Base-by-base conservation (phyloP, 2,113 vertebrate species). In the Bucco capensis region DNA sequence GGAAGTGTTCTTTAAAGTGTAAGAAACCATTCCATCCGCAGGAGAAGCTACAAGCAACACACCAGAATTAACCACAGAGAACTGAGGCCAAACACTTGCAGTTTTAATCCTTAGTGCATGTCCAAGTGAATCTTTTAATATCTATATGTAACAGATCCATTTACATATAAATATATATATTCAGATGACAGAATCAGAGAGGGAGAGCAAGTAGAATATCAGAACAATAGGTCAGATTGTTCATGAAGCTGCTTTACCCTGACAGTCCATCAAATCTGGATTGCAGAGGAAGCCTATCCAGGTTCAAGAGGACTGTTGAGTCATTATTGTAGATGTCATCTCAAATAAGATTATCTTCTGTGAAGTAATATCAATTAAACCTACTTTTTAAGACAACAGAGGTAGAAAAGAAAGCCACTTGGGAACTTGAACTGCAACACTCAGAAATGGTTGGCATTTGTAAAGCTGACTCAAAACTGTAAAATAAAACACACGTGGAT, bases 401-500 rank as follows among this genome's bases (percentile, higher is more conserved):
- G 8, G 6, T 72, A 53, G 37, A 75, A 76, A 72, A 58, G 58
- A 83, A 92, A 91, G 61, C 47, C 14, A 25, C 35, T 40, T 3
- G n/a, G 25, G 44, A 89, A 71, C 17, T 87, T 83, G 35, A 86
- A 47, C 69, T 81, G 27, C 58, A 83, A 92, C 93, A 78, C 53
- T 85, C 78, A 74, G 94, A 96, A 96, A 42, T 53, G n/a, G 30
- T 56, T 96, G 94, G 75, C 85, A 93, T 94, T 96, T 96, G 75
- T 94, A 97, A 92, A 82, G 88, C 47, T 93, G 86, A 95, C 84
- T 73, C 81, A 78, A 94, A 93, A 95, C 56, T 95, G 53, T n/a
- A 83, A 84, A 88, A 89, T 37, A 92, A 88, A 93, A 85, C 70
- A 86, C 76, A 64, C 87, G 86, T 96, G 86, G 72, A 89, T 83